Conservation (phyloP, 2,113 vertebrate species). For the Cyrtonyx montezumae region DNA sequence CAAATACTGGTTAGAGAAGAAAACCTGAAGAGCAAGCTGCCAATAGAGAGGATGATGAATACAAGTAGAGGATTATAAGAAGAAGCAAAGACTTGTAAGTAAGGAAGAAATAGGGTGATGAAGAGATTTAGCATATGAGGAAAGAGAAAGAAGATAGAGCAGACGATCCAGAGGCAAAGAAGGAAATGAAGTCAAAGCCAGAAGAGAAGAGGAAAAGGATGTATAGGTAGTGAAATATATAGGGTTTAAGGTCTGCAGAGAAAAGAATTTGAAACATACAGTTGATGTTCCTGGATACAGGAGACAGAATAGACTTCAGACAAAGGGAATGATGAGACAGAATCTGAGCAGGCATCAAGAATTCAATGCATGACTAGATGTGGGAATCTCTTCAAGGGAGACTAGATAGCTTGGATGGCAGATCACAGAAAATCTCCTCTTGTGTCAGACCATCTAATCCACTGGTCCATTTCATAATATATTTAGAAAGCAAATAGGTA, state of each 20-base stretch:
- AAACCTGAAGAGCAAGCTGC: neutral
- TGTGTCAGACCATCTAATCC: neutral
- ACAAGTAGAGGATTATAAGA: neutral
- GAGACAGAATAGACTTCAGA: neutral
- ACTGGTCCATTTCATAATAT: neutral
- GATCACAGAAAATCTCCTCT: neutral
- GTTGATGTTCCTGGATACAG: neutral
- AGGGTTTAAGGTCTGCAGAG: neutral
- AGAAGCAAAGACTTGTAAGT: neutral
- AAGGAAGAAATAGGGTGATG: neutral
- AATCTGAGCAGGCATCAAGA: neutral
- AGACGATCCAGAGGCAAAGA: neutral
- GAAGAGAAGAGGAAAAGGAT: neutral
- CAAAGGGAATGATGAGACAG: neutral
- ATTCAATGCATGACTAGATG: rapidly evolving
- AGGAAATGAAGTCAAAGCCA: neutral
- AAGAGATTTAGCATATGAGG: neutral
- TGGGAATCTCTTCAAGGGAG: neutral
- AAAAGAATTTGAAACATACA: neutral
- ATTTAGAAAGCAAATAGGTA: neutral
- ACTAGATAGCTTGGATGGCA: neutral
- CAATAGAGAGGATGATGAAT: neutral
- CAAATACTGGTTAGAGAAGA: neutral
- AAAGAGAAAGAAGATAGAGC: neutral
- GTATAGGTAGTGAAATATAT: neutral